phyloP scores from a whole-genome alignment of 1,140 invertebrate genomes.

The Drosophila ananassae region DNA sequence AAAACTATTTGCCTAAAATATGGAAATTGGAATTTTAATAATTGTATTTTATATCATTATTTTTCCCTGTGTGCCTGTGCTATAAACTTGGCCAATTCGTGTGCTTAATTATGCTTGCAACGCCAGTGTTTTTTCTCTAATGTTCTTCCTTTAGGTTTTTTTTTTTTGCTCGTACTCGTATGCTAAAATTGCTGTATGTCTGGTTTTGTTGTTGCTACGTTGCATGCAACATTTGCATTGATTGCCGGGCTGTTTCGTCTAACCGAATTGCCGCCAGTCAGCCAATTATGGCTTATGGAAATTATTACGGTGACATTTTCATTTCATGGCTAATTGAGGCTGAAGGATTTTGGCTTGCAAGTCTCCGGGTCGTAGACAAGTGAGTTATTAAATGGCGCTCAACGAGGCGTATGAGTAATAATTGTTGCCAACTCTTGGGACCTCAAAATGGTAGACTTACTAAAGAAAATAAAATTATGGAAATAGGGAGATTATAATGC shows the following conservation, averaged over 20 bases:
- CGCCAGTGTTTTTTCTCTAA: conserved; percentile 30
- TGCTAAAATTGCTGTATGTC: conserved; percentile 41
- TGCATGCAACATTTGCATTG: conserved; percentile 64
- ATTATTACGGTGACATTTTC: conserved; percentile 78
- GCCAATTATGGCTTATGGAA: conserved; percentile 65
- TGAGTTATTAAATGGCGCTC: conserved; percentile 51
- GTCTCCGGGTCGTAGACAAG: conserved; percentile 23
- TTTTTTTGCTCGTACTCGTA: conserved; percentile 13
- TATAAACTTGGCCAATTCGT: conserved; percentile 76
- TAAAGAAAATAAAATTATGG: neutral
- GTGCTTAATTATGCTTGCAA: conserved; percentile 73
- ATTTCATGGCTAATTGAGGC: conserved; percentile 70
- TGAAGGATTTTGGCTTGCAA: conserved; percentile 17
- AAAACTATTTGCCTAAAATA: conserved; percentile 6
- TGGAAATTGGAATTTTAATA: neutral
- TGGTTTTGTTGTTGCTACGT: conserved; percentile 32
- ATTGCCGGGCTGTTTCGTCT: conserved; percentile 43
- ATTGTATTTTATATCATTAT: neutral
- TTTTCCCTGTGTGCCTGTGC: conserved; percentile 19
- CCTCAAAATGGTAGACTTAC: neutral
- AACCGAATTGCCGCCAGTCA: conserved; percentile 66
- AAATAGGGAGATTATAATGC: too few species aligned
- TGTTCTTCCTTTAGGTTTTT: neutral
- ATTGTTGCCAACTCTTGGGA: neutral
- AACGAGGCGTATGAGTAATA: conserved; percentile 45